phyloP scores from a whole-genome alignment of 1,140 invertebrate genomes.

The Leptonema lineaticorne region DNA sequence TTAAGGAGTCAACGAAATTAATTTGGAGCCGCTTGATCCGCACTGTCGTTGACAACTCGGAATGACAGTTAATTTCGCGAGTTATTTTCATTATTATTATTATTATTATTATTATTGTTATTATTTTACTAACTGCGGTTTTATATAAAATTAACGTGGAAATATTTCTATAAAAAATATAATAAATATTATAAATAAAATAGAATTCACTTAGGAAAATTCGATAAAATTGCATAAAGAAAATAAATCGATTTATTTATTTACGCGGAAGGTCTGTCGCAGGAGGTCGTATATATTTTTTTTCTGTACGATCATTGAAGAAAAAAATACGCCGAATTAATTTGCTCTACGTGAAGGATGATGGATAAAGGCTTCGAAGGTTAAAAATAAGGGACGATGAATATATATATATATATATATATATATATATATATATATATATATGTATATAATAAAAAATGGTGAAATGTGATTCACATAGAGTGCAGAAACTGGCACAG shows the following conservation, averaged over 20 bases:
- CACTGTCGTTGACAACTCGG: conserved; percentile 15
- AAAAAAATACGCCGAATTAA: conserved; percentile 11
- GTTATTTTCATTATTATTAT: background rate
- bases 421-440: background rate
- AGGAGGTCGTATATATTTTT: background rate
- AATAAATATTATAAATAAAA: too few relatives aligned
- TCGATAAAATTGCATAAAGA: too few relatives aligned
- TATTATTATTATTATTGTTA: too few relatives aligned
- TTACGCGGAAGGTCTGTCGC: too few relatives aligned
- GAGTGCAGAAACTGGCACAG: conserved; percentile 12
- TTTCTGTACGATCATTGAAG: background rate
- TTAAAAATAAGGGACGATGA: background rate
- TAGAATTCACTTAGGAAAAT: too few relatives aligned
- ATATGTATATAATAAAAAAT: too few relatives aligned
- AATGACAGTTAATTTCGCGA: conserved; percentile 17
- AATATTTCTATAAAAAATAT: too few relatives aligned
- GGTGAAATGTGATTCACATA: conserved; percentile 17
- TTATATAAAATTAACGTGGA: background rate
- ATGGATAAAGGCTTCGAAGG: background rate
- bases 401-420: background rate
- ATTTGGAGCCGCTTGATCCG: background rate
- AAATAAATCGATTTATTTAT: background rate
- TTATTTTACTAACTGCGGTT: too few relatives aligned
- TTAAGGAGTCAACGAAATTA: conserved; percentile 4
- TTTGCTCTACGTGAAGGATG: background rate